Evolutionary conservation across 2,888 invertebrate genomes (phyloP).

Genomic region (Lottia scabra): DNA sequence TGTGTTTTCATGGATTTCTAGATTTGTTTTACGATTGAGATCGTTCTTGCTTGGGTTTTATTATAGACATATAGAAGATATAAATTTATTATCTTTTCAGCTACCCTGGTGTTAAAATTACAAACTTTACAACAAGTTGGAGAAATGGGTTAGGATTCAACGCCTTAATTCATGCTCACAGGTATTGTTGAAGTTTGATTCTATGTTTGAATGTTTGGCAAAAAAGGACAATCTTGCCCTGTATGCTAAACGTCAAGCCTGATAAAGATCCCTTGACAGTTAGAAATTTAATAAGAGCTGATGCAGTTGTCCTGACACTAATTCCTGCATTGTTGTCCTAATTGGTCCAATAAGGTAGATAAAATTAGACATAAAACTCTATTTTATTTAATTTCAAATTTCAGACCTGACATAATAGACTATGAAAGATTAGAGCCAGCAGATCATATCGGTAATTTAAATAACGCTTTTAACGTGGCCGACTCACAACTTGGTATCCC

Average conservation of each 20-base stretch:
- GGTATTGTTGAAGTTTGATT: conserved; percentile 42
- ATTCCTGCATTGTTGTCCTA: no score
- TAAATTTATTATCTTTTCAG: conserved; percentile 40
- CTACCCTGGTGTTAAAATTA: conserved; percentile 70
- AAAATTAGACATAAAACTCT: no score
- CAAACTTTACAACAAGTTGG: conserved; percentile 84
- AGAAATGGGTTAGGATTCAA: conserved; percentile 97
- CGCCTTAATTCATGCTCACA: conserved; percentile 96
- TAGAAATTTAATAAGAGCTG: no score
- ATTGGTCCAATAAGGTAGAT: no score
- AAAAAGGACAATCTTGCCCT: no score
- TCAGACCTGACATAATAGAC: conserved; percentile 91
- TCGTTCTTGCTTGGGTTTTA: neutral
- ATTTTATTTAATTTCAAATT: no score
- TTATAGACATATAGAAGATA: neutral
- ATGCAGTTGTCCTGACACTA: no score
- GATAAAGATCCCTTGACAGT: no score
- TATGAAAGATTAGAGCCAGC: conserved; percentile 83
- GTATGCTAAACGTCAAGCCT: no score
- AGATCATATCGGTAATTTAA: conserved; percentile 93
- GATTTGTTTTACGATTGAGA: no score
- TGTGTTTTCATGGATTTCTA: no score
- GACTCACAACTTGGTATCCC: conserved; percentile 94
- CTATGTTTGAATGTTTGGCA: no score
- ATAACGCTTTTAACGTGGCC: conserved; percentile 97